phyloP scores from a whole-genome alignment of 2,888 invertebrate species.

The Tanypteryx hageni region DNA sequence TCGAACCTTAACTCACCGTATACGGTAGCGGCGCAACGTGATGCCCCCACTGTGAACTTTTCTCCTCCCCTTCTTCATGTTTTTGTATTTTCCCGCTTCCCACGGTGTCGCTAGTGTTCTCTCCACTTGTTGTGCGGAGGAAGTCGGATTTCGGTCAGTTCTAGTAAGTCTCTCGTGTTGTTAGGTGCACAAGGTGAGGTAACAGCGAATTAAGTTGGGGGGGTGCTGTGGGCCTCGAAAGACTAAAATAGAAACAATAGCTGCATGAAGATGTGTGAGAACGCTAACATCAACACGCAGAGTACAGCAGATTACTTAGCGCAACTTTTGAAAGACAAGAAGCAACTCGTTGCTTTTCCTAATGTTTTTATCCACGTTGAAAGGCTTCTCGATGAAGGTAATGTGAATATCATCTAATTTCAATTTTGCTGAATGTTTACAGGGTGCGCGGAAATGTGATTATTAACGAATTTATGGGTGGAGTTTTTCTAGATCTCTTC shows the following conservation, averaged over 20 bases:
- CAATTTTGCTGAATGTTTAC: background rate
- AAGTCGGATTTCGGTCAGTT: slow-evolving; percentile 8
- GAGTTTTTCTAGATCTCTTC: too few species aligned
- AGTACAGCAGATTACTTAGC: slow-evolving; percentile 99
- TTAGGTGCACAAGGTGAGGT: slow-evolving; percentile 3
- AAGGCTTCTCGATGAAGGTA: slow-evolving; percentile 99
- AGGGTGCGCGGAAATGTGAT: too few species aligned
- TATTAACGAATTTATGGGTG: too few species aligned
- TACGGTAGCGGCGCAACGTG: slow-evolving; percentile 49
- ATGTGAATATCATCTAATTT: slow-evolving; percentile 72
- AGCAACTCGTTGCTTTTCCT: slow-evolving; percentile 99
- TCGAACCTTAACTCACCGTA: slow-evolving; percentile 48
- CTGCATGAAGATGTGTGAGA: slow-evolving; percentile 69
- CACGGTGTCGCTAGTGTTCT: slow-evolving; percentile 13
- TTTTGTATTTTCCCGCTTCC: slow-evolving; percentile 6
- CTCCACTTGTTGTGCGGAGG: slow-evolving; percentile 50
- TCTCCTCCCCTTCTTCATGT: background rate
- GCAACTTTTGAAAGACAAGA: slow-evolving; percentile 99
- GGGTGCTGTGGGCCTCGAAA: slow-evolving; percentile 63
- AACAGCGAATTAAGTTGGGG: slow-evolving; percentile 30
- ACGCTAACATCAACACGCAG: slow-evolving; percentile 84
- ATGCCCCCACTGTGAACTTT: slow-evolving; percentile 37
- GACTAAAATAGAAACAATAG: slow-evolving; percentile 31
- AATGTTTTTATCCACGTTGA: slow-evolving; percentile 99
- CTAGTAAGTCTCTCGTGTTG: slow-evolving; percentile 39